Percentiles rank a stretch among this genome's conserved stretches.
Evolutionary conservation across 2,888 invertebrate genomes (phyloP).

Genomic region (Athalia cordata): DNA sequence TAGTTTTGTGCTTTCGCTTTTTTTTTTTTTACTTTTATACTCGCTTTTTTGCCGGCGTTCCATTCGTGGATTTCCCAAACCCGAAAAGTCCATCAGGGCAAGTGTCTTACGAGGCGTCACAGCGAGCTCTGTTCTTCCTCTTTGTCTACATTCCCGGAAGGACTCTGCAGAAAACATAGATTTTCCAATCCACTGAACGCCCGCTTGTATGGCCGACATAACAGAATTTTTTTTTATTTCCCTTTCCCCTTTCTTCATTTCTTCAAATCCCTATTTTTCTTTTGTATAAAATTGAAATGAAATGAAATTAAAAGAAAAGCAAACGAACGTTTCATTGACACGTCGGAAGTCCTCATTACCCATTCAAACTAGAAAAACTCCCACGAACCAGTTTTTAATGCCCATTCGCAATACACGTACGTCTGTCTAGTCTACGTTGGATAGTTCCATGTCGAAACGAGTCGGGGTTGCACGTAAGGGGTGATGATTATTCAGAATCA

Average conservation of each 20-base stretch:
- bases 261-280: background rate
- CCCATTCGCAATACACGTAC: too few species aligned
- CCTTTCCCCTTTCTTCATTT: background rate
- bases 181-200: slow-evolving; percentile 16
- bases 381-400: slow-evolving; percentile 39
- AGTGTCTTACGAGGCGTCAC: background rate
- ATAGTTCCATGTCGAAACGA: background rate
- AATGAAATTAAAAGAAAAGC: slow-evolving; percentile 10
- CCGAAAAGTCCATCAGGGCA: slow-evolving; percentile 28
- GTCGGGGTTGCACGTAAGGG: background rate
- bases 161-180: slow-evolving; percentile 24
- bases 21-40: background rate
- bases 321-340: slow-evolving; percentile 11
- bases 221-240: background rate
- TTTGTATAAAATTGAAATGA: background rate
- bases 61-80: slow-evolving; percentile 17
- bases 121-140: background rate
- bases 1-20: background rate
- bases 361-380: slow-evolving; percentile 34
- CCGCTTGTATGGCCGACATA: background rate
- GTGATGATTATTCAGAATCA: too few species aligned
- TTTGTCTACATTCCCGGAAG: slow-evolving; percentile 12
- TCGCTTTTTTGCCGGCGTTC: background rate
- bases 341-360: slow-evolving; percentile 29
- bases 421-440: slow-evolving; percentile 14